phyloP scores from a whole-genome alignment of 1,140 invertebrate genomes.

The Bombus waltoni region DNA sequence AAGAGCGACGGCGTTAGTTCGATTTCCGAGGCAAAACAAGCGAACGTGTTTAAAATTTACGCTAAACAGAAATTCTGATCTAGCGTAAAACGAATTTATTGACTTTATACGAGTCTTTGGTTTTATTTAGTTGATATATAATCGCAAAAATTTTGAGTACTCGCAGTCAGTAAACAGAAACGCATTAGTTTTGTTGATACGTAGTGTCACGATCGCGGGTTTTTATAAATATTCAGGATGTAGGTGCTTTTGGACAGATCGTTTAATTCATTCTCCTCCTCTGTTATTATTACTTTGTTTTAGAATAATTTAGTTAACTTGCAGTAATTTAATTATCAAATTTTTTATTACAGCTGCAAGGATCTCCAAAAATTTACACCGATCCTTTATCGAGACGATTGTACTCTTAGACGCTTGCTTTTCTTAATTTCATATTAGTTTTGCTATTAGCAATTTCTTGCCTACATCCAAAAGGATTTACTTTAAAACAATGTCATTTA shows the following conservation, averaged over 20 bases:
- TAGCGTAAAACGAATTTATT: too few species aligned
- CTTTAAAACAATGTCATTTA: not conserved
- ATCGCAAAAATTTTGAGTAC: not conserved
- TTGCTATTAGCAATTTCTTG: not conserved
- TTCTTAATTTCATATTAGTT: not conserved
- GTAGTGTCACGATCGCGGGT: not conserved
- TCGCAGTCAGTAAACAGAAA: not conserved
- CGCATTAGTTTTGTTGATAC: slow-evolving; percentile 18
- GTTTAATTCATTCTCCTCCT: too few species aligned
- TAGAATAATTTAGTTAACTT: not conserved
- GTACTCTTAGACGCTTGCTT: too few species aligned
- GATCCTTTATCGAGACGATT: not conserved
- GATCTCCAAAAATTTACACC: not conserved
- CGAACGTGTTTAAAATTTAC: too few species aligned
- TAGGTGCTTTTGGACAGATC: not conserved
- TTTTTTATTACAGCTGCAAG: not conserved
- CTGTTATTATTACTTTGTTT: not conserved
- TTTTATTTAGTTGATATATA: not conserved
- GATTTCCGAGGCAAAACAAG: too few species aligned
- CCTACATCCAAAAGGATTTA: not conserved
- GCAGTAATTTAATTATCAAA: too few species aligned
- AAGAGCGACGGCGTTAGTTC: too few species aligned
- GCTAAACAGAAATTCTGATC: too few species aligned
- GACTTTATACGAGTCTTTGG: not conserved
- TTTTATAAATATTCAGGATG: not conserved